phyloP scores from a whole-genome alignment of 1,140 invertebrate species.

The Scaptodrosophila lebanonensis region DNA sequence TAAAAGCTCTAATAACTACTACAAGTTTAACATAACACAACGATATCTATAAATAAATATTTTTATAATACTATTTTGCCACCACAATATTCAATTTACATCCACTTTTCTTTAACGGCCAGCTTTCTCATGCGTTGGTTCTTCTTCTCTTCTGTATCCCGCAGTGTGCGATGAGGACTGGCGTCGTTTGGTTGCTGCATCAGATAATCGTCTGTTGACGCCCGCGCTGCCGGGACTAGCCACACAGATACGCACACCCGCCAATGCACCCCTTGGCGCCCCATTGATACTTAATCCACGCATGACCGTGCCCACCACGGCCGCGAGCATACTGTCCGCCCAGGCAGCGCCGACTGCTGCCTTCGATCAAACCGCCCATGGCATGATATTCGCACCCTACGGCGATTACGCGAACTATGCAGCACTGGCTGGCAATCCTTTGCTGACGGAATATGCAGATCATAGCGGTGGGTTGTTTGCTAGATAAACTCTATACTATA shows the following conservation, averaged over 20 bases:
- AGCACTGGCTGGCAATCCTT: constrained; percentile 86
- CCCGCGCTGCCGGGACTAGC: constrained; percentile 80
- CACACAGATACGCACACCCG: constrained; percentile 82
- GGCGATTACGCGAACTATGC: constrained; percentile 93
- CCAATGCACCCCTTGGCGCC: constrained; percentile 85
- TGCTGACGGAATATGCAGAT: constrained; percentile 92
- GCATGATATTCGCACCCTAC: constrained; percentile 87
- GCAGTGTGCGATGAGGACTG: constrained; percentile 85
- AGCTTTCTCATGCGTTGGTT: constrained; percentile 74
- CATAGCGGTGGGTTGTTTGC: constrained; percentile 97
- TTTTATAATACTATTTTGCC: too few relatives aligned
- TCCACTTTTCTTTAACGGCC: constrained; percentile 49
- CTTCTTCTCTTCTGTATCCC: constrained; percentile 73
- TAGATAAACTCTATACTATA: constrained; percentile 79
- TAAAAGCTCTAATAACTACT: constrained; percentile 9
- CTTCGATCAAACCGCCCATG: constrained; percentile 79
- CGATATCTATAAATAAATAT: constrained; percentile 42
- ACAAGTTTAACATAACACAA: constrained; percentile 23
- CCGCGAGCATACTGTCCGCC: constrained; percentile 84
- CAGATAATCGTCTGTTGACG: constrained; percentile 85
- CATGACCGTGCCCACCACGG: constrained; percentile 88
- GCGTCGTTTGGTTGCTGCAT: constrained; percentile 86
- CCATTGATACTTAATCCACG: constrained; percentile 92
- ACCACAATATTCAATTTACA: constrained; percentile 55
- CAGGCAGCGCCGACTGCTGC: constrained; percentile 86